A percentile compares a stretch with the other conserved stretches of the same genome.
These are phyloP conservation scores for Geopemphigus sp. DNA, from an alignment of 1,140 invertebrate species.

Conservation along the genomic window DNA sequence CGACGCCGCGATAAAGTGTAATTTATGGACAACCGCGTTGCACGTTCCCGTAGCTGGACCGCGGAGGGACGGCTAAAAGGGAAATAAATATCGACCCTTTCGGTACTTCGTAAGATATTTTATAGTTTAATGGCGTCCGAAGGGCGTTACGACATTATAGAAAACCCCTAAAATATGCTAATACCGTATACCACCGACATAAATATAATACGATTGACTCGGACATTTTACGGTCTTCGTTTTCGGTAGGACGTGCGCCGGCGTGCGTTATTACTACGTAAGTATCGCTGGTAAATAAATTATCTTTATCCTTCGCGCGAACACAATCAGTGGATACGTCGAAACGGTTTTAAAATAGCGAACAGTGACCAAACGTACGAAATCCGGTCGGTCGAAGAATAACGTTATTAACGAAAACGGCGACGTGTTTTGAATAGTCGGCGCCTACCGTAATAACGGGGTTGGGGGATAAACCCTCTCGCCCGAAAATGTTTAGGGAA, in stretches of 20 bases:
- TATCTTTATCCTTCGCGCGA: neutral
- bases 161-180: constrained; percentile 26
- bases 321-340: too few relatives aligned
- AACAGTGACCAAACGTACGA: neutral
- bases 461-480: too few relatives aligned
- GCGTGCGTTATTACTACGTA: too few relatives aligned
- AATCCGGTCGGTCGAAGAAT: too few relatives aligned
- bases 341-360: neutral
- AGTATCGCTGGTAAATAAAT: too few relatives aligned
- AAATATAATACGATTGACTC: neutral
- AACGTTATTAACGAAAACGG: too few relatives aligned
- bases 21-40: neutral
- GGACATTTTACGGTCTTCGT: neutral
- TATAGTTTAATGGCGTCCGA: neutral
- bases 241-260: neutral
- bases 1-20: neutral
- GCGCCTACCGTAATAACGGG: too few relatives aligned
- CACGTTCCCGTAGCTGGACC: neutral
- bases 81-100: constrained; percentile 36
- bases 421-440: too few relatives aligned
- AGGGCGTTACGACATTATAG: constrained; percentile 25
- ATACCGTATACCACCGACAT: neutral
- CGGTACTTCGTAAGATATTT: constrained; percentile 22
- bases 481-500: too few relatives aligned
- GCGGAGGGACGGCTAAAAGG: neutral